Base-by-base conservation (phyloP, 2,113 vertebrate genomes). In the Lanius ludovicianus region DNA sequence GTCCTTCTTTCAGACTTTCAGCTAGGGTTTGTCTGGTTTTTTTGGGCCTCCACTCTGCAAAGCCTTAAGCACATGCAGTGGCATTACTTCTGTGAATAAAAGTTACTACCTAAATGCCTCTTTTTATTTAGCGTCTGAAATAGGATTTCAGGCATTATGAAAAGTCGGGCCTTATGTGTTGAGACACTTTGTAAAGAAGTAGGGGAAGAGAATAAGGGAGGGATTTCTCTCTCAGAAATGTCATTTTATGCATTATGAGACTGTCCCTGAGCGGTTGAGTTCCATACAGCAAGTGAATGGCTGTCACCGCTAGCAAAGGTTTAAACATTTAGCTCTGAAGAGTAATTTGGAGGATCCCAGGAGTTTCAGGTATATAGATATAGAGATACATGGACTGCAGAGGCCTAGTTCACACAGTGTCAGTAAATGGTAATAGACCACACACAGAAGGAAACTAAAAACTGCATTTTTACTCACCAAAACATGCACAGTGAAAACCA, bases 141-240 rank as follows among this genome's bases (percentile, higher is more conserved):
- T 24, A 74, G 6, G 19, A 73, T 69, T 68, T 78, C 50, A n/a
- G 53, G 22, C 6, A 1, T n/a, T 33, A n/a, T 4, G 16, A 27
- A 59, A 68, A 73, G 33, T 22, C 20, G 0, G 30, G 13, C n/a
- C 13, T 75, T 49, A 8, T 0, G 1, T 23, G 15, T 59, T 69
- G 35, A 73, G 25, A 19, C 5, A 5, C 28, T 57, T 80, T 30
- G 28, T 52, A 35, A 55, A 77, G 22, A 60, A 30, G 64, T 42
- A 6, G 6, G 21, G 21, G 19, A 27, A 52, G 59, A 30, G 7
- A 33, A 19, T 13, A 19, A 56, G 30, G 14, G 35, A 56, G 8
- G n/a, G 30, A n/a, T 55, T 31, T 74, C 2, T 49, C 9, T 21
- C 28, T 59, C 41, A 88, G 19, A 78, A 62, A 59, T 50, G 10